Percentiles rank a stretch among this genome's conserved stretches.
Evolutionary conservation across 2,113 vertebrate species (phyloP).

Genomic region (Paracanthobrama guichenoti): DNA sequence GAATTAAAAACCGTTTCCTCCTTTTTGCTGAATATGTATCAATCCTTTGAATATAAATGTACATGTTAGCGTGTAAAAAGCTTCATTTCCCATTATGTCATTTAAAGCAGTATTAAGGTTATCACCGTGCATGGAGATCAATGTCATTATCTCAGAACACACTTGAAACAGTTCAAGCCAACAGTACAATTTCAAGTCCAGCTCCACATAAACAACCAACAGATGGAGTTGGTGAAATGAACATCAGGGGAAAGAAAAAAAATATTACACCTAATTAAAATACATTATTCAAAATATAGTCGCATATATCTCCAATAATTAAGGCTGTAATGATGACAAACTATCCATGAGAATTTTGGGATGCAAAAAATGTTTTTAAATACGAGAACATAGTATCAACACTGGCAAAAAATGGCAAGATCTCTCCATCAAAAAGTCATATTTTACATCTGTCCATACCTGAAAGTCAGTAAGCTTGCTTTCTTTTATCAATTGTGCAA

Average conservation of each 20-base stretch:
- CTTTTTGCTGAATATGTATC: background rate
- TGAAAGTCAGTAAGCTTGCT: slow-evolving; percentile 52
- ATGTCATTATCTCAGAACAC: background rate
- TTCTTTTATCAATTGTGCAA: slow-evolving; percentile 61
- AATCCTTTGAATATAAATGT: background rate
- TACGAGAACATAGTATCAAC: slow-evolving; percentile 51
- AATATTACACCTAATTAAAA: background rate
- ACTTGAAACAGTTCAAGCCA: slow-evolving; percentile 35
- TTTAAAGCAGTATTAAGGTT: slow-evolving; percentile 17
- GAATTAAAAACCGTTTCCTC: slow-evolving; percentile 6
- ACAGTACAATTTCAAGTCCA: background rate
- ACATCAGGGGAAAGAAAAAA: slow-evolving; percentile 27
- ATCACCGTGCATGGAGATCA: background rate
- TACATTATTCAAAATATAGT: slow-evolving; percentile 1
- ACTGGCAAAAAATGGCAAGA: slow-evolving; percentile 55
- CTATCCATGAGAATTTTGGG: background rate
- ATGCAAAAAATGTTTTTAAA: background rate
- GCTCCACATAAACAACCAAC: background rate
- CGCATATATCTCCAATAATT: slow-evolving; percentile 16
- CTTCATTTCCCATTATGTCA: slow-evolving; percentile 11
- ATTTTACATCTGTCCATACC: slow-evolving; percentile 53
- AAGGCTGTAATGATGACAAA: slow-evolving; percentile 38
- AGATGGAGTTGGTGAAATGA: background rate
- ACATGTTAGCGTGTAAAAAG: slow-evolving; percentile 10
- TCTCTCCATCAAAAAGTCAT: slow-evolving; percentile 47